Evolutionary conservation across 2,113 vertebrate species (phyloP).

Genomic region (Brachypodius melanocephalos): DNA sequence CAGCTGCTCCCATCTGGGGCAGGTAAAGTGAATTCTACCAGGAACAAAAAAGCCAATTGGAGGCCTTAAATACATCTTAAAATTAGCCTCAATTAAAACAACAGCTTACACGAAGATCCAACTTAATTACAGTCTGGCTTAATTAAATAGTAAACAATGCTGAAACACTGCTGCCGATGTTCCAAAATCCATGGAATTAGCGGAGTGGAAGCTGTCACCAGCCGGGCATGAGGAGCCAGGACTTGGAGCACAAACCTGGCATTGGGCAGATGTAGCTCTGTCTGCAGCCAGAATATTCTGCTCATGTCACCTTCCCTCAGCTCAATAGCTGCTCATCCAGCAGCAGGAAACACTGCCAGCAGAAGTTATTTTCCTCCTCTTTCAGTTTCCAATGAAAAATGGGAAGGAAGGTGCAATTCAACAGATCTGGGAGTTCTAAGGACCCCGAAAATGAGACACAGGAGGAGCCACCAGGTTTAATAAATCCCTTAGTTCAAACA

Average conservation of each 20-base stretch:
- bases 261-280: accelerated
- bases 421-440: background rate
- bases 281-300: background rate
- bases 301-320: background rate
- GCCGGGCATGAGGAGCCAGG: background rate
- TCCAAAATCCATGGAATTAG: background rate
- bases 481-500: background rate
- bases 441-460: background rate
- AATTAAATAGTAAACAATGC: background rate
- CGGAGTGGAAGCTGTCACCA: accelerated
- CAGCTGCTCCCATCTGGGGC: background rate
- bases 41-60: background rate
- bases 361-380: background rate
- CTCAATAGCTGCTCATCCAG: background rate
- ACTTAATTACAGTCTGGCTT: background rate
- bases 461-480: background rate
- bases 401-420: background rate
- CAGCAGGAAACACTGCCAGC: background rate
- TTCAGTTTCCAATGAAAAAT: background rate
- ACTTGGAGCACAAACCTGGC: background rate
- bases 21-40: background rate
- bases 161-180: background rate
- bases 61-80: background rate
- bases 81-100: background rate
- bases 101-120: background rate